Conservation (phyloP, 2,113 vertebrate species). For the Pogonocichla stellata region DNA sequence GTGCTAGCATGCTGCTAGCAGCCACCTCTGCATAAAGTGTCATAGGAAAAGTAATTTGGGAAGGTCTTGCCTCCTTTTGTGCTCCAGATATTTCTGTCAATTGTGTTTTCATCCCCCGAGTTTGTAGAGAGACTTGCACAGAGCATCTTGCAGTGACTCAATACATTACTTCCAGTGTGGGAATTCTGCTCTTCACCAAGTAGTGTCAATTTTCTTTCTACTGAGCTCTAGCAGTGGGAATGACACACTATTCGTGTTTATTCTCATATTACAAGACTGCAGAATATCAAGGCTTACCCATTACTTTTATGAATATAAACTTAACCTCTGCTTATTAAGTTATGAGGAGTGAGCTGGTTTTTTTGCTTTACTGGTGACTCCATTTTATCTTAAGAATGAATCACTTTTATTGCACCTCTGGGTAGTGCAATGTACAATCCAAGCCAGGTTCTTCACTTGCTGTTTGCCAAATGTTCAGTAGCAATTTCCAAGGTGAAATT, state of each 20-base stretch:
- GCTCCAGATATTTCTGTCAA: background rate
- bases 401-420: background rate
- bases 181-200: background rate
- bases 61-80: background rate
- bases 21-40: background rate
- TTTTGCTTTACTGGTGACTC: background rate
- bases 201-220: background rate
- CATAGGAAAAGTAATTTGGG: background rate
- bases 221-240: background rate
- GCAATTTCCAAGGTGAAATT: background rate
- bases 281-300: background rate
- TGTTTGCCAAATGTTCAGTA: background rate
- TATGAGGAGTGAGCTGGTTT: background rate
- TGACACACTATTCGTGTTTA: background rate
- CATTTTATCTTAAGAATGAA: background rate
- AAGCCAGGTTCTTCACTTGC: rapidly evolving
- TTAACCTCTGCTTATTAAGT: background rate
- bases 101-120: background rate
- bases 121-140: background rate
- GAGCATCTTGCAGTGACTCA: background rate
- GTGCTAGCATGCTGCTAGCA: background rate
- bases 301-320: background rate
- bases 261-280: background rate
- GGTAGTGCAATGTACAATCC: background rate
- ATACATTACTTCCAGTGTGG: background rate